Evolutionary conservation across 1,140 invertebrate species (phyloP).

Genomic region (Leptopilina boulardi): DNA sequence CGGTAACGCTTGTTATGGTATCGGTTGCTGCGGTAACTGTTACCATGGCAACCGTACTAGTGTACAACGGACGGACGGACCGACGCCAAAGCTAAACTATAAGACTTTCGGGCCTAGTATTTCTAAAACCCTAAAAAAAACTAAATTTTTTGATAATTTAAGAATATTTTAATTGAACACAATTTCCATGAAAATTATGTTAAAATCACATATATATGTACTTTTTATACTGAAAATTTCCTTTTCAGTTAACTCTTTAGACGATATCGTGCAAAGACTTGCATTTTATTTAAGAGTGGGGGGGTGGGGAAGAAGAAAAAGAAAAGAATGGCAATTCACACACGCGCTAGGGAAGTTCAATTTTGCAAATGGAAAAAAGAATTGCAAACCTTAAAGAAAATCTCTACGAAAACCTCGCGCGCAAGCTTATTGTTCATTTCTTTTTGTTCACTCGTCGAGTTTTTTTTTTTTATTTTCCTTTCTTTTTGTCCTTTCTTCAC

Average conservation of each 20-base stretch:
- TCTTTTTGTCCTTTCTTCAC: conserved; percentile 24
- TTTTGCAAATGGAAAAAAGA: conserved; percentile 25
- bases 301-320: neutral
- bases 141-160: too few species aligned
- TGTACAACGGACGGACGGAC: too few species aligned
- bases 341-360: conserved; percentile 3
- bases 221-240: neutral
- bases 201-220: neutral
- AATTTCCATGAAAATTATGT: neutral
- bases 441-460: conserved; percentile 2
- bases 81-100: too few species aligned
- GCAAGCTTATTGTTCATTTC: conserved; percentile 23
- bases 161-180: too few species aligned
- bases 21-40: too few species aligned
- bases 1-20: too few species aligned
- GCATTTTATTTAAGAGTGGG: neutral
- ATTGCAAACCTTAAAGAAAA: conserved; percentile 24
- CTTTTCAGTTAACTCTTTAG: neutral
- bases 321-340: neutral
- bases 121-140: too few species aligned
- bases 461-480: neutral
- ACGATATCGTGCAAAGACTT: conserved; percentile 1
- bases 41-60: too few species aligned
- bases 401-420: conserved; percentile 8
- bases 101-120: too few species aligned